These are phyloP conservation scores for Cephus rjabovi DNA, from an alignment of 2,888 invertebrate species.

Conservation along the genomic window DNA sequence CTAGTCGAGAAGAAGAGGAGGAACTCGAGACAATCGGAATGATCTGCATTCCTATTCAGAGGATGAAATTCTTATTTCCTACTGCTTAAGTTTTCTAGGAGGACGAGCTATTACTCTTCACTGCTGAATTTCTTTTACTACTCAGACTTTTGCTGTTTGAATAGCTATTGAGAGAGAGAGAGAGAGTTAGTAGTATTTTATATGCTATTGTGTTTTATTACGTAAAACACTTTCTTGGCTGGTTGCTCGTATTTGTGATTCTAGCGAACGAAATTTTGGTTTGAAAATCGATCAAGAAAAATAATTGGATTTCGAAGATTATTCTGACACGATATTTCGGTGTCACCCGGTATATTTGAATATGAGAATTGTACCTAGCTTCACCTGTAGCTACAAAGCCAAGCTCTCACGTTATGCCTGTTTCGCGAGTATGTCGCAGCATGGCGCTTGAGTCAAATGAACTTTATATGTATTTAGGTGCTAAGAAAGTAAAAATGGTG, in stretches of 20 bases:
- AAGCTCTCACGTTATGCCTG: conserved; percentile 28
- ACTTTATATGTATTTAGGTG: not conserved
- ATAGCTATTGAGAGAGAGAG: not conserved
- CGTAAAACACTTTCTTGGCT: not conserved
- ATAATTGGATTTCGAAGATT: not conserved
- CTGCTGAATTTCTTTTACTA: not conserved
- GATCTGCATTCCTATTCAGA: not conserved
- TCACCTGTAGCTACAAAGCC: conserved; percentile 16
- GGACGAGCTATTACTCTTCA: not conserved
- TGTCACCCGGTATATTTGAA: conserved; percentile 1
- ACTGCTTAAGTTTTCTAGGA: not conserved
- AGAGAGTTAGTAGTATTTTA: not conserved
- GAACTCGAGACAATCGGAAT: not conserved
- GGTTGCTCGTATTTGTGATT: not conserved
- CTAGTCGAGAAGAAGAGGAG: not conserved
- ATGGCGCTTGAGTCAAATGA: conserved; percentile 27
- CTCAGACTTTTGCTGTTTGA: not conserved
- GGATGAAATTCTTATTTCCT: not conserved
- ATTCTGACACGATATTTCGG: not conserved
- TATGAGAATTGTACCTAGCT: not conserved
- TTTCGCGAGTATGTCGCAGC: conserved; percentile 22
- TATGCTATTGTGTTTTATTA: not conserved
- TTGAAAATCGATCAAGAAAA: not conserved
- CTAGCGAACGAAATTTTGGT: not conserved
- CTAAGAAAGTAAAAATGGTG: not conserved